Conservation (phyloP, 1,140 invertebrate genomes). For the Uloborus diversus region DNA sequence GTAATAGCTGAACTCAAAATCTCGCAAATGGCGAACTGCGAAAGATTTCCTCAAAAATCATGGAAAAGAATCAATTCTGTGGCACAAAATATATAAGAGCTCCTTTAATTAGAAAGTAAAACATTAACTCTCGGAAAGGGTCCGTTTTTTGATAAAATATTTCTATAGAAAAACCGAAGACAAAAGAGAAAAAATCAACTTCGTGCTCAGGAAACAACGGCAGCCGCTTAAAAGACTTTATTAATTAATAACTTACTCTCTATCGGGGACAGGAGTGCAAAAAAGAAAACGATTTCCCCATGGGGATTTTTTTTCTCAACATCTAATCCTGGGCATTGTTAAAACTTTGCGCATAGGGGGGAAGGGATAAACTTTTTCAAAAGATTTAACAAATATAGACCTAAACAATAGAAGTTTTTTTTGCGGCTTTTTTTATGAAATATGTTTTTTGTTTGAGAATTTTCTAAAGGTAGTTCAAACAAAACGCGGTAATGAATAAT, state of each 20-base stretch:
- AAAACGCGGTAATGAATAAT: constrained; percentile 52
- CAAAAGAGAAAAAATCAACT: constrained; percentile 16
- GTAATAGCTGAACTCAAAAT: no score
- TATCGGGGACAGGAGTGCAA: constrained; percentile 14
- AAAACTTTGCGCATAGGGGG: constrained; percentile 7
- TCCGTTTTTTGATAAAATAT: constrained; percentile 30
- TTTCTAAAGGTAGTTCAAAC: constrained; percentile 24
- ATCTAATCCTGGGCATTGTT: constrained; percentile 30
- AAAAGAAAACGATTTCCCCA: not conserved
- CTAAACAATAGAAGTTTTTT: constrained; percentile 34
- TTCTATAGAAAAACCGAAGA: not conserved
- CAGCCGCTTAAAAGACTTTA: constrained; percentile 46
- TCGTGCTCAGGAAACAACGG: constrained; percentile 36
- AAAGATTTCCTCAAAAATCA: no score
- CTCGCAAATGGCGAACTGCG: no score
- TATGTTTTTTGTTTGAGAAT: constrained; percentile 1
- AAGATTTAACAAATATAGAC: constrained; percentile 51
- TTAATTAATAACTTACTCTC: constrained; percentile 52
- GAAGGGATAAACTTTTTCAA: constrained; percentile 20
- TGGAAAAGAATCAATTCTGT: no score
- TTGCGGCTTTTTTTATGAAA: not conserved
- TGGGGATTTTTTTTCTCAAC: constrained; percentile 1
- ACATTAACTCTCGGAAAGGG: constrained; percentile 29
- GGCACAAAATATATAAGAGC: no score
- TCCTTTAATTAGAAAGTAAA: constrained; percentile 53